Conservation (phyloP, 2,888 invertebrate genomes). For the Drosophila anomalata region DNA sequence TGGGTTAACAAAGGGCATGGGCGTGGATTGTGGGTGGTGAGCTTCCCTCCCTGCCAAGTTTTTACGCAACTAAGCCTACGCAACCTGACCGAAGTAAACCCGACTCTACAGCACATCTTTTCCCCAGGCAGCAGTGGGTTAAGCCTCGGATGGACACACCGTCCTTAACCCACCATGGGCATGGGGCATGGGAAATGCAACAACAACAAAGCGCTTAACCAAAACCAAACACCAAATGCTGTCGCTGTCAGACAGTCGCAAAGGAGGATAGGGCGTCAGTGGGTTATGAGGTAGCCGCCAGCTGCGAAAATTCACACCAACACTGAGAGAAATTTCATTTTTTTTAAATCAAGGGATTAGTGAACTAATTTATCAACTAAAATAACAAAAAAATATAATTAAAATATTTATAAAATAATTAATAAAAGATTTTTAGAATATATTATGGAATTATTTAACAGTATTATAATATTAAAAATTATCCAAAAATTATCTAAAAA, state of each 20-base stretch:
- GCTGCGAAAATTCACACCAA: constrained; percentile 73
- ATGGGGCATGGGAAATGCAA: constrained; percentile 30
- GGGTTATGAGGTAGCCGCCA: constrained; percentile 35
- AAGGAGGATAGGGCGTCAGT: neutral
- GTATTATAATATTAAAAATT: no score
- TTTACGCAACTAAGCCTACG: constrained; percentile 58
- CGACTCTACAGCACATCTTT: constrained; percentile 32
- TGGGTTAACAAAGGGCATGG: constrained; percentile 1
- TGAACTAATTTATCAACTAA: neutral
- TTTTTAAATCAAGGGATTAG: no score
- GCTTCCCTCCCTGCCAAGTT: no score
- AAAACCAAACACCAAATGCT: constrained; percentile 77
- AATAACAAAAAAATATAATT: no score
- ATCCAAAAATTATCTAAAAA: no score
- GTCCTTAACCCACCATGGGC: neutral
- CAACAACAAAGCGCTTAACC: constrained; percentile 70
- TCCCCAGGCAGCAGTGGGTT: constrained; percentile 39
- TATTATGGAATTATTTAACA: no score
- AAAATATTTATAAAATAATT: neutral
- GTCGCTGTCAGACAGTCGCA: constrained; percentile 57
- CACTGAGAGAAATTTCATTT: constrained; percentile 3
- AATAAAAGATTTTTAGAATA: no score
- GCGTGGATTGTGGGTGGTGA: neutral
- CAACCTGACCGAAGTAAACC: constrained; percentile 13
- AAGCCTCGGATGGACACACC: constrained; percentile 35